Percentiles rank a stretch among this genome's conserved stretches.
These are phyloP conservation scores for Tenthredo scrophulariae DNA, from an alignment of 2,888 invertebrate genomes.

Conservation along the genomic window DNA sequence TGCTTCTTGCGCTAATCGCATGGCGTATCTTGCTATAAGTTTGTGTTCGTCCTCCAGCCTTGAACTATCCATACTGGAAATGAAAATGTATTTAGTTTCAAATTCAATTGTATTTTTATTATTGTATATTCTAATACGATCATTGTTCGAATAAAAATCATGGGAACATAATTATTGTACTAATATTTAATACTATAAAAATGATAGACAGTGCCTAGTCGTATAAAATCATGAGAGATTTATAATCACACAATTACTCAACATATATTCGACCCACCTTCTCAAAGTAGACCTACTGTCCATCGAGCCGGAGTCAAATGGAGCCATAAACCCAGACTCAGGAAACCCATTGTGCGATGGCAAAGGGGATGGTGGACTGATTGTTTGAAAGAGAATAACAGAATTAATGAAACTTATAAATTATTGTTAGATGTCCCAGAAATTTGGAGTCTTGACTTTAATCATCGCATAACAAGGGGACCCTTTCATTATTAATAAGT, in stretches of 20 bases:
- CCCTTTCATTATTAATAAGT: not conserved
- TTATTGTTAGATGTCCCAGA: conserved; percentile 36
- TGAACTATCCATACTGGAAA: conserved; percentile 74
- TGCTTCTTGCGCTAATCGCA: conserved; percentile 95
- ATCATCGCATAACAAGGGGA: not conserved
- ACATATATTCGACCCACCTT: conserved; percentile 74
- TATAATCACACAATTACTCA: not conserved
- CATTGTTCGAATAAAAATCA: not conserved
- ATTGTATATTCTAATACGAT: not conserved
- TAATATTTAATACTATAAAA: too few relatives aligned
- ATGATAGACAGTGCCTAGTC: too few relatives aligned
- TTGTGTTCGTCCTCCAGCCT: conserved; percentile 94
- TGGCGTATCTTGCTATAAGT: conserved; percentile 97
- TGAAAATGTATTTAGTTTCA: not conserved
- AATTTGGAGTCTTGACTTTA: not conserved
- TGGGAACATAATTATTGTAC: too few relatives aligned
- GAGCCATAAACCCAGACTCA: conserved; percentile 83
- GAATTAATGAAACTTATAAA: not conserved
- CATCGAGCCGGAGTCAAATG: conserved; percentile 89
- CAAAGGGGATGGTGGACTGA: conserved; percentile 93
- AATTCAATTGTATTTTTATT: not conserved
- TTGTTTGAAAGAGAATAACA: conserved; percentile 27
- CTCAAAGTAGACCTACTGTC: conserved; percentile 84
- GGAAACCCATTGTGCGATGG: conserved; percentile 96
- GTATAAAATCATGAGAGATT: not conserved